Percentiles rank a stretch among this genome's conserved stretches.
Evolutionary conservation across 2,113 vertebrate genomes (phyloP).

Genomic region (Plecotus auritus): DNA sequence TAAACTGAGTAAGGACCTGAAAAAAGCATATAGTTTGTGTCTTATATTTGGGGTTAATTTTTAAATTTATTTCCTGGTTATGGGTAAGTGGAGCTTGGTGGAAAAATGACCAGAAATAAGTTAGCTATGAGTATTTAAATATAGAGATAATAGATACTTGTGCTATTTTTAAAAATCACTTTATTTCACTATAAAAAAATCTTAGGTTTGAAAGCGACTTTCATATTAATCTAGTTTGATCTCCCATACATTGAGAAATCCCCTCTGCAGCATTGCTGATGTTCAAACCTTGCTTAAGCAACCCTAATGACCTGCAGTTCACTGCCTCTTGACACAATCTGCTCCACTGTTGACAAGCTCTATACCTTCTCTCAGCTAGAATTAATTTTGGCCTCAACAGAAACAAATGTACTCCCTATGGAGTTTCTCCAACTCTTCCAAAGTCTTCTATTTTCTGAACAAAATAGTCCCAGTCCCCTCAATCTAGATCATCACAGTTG

Average conservation of each 20-base stretch:
- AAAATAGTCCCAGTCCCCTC: neutral
- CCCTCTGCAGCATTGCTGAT: neutral
- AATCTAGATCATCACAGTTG: neutral
- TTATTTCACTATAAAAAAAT: neutral
- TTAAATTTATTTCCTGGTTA: slow-evolving; percentile 2
- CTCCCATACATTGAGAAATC: neutral
- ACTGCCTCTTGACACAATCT: neutral
- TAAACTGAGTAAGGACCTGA: neutral
- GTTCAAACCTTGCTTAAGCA: neutral
- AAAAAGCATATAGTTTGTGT: neutral
- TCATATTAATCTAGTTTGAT: neutral
- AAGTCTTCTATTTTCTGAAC: slow-evolving; percentile 17
- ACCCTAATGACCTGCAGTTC: neutral
- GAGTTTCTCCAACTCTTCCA: neutral
- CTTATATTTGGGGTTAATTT: slow-evolving; percentile 12
- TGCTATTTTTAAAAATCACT: neutral
- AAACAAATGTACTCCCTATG: neutral
- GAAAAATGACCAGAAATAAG: neutral
- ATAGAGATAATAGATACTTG: neutral
- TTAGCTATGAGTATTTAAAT: neutral
- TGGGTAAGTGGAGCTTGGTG: neutral
- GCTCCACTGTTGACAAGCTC: neutral
- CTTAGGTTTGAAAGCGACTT: neutral
- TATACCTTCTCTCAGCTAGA: neutral
- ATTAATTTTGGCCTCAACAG: neutral